Evolutionary conservation across 2,113 vertebrate species (phyloP).

Genomic region (Dicaeum eximium): DNA sequence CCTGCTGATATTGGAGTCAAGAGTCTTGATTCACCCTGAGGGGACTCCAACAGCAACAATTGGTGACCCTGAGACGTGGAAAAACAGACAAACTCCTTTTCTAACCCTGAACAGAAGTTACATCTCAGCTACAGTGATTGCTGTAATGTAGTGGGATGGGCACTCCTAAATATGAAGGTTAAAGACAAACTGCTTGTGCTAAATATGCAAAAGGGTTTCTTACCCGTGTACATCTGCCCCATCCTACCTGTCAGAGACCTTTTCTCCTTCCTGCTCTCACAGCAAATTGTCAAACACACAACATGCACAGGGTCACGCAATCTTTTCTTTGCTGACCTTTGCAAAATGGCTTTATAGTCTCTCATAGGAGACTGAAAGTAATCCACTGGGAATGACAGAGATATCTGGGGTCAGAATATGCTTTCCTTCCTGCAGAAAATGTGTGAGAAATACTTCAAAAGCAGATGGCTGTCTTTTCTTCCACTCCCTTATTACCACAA

Average conservation of each 20-base stretch:
- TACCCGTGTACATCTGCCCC: not conserved
- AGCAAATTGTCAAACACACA: not conserved
- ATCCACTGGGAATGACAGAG: not conserved
- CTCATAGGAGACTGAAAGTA: not conserved
- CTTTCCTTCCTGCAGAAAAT: not conserved
- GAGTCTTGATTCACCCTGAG: too few relatives aligned
- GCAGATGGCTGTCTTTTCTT: not conserved
- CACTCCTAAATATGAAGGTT: not conserved
- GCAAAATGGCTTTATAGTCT: not conserved
- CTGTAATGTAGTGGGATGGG: not conserved
- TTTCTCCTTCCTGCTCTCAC: not conserved
- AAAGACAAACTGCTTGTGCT: not conserved
- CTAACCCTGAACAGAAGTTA: not conserved
- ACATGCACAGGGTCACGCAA: not conserved
- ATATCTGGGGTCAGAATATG: not conserved
- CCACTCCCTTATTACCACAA: not conserved
- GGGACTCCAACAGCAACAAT: too few relatives aligned
- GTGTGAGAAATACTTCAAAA: not conserved
- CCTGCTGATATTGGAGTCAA: too few relatives aligned
- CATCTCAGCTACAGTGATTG: not conserved
- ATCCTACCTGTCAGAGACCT: not conserved
- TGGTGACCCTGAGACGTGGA: too few relatives aligned
- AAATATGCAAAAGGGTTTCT: not conserved
- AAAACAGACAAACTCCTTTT: too few relatives aligned
- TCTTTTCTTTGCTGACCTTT: slow-evolving; percentile 7